Conservation (phyloP, 92 coral and sea anemone species). For the Epizoanthus fatuus region DNA sequence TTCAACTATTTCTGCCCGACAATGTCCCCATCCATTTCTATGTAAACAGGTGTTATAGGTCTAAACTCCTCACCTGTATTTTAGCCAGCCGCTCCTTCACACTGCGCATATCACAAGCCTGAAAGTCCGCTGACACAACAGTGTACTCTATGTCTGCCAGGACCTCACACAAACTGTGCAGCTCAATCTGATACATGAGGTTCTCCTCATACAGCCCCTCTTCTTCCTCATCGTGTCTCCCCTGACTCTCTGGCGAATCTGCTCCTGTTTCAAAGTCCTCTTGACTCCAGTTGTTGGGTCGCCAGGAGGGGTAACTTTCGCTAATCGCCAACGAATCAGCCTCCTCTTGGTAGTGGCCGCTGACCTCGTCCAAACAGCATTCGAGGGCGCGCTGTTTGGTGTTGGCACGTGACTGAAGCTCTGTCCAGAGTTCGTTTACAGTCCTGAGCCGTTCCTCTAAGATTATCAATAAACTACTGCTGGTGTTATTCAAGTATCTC, state of each 20-base stretch:
- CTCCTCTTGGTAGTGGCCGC: constrained; percentile 25
- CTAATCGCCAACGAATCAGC: constrained; percentile 78
- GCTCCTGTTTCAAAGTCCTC: constrained; percentile 14
- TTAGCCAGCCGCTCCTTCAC: constrained; percentile 78
- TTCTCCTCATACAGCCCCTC: constrained; percentile 83
- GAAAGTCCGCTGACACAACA: constrained; percentile 75
- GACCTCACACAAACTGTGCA: constrained; percentile 95
- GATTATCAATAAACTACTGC: constrained; percentile 88
- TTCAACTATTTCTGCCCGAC: not conserved
- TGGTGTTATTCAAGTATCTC: constrained; percentile 74
- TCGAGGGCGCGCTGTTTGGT: constrained; percentile 87
- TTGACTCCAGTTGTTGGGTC: constrained; percentile 58
- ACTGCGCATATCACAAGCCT: constrained; percentile 76
- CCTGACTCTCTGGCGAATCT: constrained; percentile 31
- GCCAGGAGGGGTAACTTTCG: constrained; percentile 89
- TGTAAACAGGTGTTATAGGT: not conserved
- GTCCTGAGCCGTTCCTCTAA: constrained; percentile 92
- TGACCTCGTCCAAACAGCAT: constrained; percentile 69
- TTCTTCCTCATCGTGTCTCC: constrained; percentile 54
- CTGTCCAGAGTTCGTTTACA: constrained; percentile 91
- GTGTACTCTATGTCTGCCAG: constrained; percentile 89
- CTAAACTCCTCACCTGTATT: constrained; percentile 75
- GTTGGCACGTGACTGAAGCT: constrained; percentile 88
- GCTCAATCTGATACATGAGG: constrained; percentile 83
- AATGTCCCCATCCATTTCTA: not conserved